Evolutionary conservation across 2,113 vertebrate species (phyloP).

Genomic region (Myotis brandtii): DNA sequence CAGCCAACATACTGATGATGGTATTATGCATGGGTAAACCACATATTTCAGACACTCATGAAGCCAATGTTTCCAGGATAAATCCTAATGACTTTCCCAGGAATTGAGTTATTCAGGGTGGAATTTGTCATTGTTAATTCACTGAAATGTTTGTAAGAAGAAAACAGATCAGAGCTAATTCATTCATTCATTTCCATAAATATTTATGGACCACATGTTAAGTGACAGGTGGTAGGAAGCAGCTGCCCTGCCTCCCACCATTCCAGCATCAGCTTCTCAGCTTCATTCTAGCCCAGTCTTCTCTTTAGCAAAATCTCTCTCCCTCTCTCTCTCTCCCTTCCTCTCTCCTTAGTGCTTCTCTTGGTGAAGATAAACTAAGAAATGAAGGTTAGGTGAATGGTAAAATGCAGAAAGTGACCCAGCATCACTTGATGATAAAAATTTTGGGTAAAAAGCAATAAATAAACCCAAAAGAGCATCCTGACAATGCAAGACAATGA

Average conservation of each 20-base stretch:
- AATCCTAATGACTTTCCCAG: slow-evolving; percentile 27
- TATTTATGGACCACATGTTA: neutral
- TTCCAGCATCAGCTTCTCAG: neutral
- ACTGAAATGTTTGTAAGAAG: slow-evolving; percentile 9
- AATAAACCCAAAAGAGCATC: neutral
- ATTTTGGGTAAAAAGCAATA: neutral
- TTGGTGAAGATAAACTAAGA: neutral
- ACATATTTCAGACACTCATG: neutral
- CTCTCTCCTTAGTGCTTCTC: neutral
- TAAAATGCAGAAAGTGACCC: neutral
- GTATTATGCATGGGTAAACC: neutral
- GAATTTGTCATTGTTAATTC: neutral
- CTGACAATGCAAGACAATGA: neutral
- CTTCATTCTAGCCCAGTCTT: neutral
- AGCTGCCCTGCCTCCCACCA: neutral
- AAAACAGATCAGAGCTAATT: neutral
- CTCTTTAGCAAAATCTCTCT: neutral
- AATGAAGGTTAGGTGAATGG: neutral
- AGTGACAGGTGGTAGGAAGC: neutral
- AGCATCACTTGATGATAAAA: neutral
- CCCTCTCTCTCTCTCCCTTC: too few species aligned
- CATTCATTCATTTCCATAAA: slow-evolving; percentile 22
- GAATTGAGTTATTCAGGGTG: neutral
- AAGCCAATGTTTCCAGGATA: neutral
- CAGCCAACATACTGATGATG: neutral